phyloP scores from a whole-genome alignment of 2,113 vertebrate genomes.

The Clarias gariepinus region DNA sequence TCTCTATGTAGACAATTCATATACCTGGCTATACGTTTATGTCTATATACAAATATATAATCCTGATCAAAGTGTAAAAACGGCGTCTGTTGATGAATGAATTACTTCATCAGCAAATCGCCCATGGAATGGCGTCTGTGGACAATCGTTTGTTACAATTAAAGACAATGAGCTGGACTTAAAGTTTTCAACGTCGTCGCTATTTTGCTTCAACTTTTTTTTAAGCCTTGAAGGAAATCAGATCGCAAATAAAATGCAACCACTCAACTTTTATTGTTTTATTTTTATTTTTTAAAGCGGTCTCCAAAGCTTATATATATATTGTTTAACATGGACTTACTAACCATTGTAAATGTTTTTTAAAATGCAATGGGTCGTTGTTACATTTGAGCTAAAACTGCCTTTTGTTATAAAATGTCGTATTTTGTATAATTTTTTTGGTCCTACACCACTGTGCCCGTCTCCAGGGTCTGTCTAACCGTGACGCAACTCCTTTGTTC shows the following conservation, averaged over 20 bases:
- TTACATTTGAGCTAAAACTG: constrained; percentile 23
- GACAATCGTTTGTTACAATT: constrained; percentile 8
- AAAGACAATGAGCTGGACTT: constrained; percentile 7
- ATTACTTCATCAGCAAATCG: too few species aligned
- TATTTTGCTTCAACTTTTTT: not conserved
- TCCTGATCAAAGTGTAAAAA: not conserved
- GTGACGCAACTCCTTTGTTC: not conserved
- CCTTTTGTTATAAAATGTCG: not conserved
- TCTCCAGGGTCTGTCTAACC: not conserved
- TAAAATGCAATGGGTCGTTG: constrained; percentile 1
- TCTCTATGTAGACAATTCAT: not conserved
- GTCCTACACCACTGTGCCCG: not conserved
- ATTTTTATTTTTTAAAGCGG: constrained; percentile 26
- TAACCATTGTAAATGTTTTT: constrained; percentile 54
- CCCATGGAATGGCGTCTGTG: constrained; percentile 3
- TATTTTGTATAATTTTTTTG: not conserved
- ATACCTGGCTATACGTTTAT: not conserved
- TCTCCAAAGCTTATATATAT: constrained; percentile 46
- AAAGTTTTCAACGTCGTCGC: not conserved
- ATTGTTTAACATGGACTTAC: constrained; percentile 14
- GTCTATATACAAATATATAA: not conserved
- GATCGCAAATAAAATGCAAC: not conserved
- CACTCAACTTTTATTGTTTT: constrained; percentile 18
- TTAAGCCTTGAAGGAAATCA: constrained; percentile 55
- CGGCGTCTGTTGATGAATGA: not conserved